Conservation (phyloP, 2,888 invertebrate species). For the Ganaspis brasiliensis region DNA sequence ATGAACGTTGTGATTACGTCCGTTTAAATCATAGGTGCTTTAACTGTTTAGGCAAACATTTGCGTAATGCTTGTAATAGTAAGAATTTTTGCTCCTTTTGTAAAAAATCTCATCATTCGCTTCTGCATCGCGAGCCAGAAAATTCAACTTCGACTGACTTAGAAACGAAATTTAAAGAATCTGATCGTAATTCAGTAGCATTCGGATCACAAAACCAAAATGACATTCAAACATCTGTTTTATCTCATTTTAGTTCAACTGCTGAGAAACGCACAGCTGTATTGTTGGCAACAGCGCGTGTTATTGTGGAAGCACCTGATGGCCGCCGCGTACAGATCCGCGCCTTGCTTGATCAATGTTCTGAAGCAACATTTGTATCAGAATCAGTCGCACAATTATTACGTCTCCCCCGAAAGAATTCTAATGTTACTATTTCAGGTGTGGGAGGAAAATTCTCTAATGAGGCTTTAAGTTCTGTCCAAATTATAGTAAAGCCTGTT, state of each 20-base stretch:
- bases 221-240: background rate
- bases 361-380: background rate
- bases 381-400: background rate
- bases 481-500: background rate
- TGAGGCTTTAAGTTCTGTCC: background rate
- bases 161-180: background rate
- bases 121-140: background rate
- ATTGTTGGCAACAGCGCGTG: conserved; percentile 32
- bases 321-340: conserved; percentile 25
- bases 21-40: background rate
- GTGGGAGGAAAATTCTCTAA: background rate
- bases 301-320: background rate
- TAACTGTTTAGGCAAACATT: background rate
- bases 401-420: conserved; percentile 9
- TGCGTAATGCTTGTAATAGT: background rate
- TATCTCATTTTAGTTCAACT: background rate
- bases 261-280: background rate
- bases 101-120: background rate
- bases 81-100: background rate
- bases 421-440: conserved; percentile 30
- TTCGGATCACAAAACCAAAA: no score
- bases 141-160: background rate
- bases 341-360: background rate
- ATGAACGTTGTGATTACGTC: background rate
- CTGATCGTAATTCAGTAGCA: no score